Evolutionary conservation across 2,888 invertebrate species (phyloP).

Genomic region (Ormyrus labotus): DNA sequence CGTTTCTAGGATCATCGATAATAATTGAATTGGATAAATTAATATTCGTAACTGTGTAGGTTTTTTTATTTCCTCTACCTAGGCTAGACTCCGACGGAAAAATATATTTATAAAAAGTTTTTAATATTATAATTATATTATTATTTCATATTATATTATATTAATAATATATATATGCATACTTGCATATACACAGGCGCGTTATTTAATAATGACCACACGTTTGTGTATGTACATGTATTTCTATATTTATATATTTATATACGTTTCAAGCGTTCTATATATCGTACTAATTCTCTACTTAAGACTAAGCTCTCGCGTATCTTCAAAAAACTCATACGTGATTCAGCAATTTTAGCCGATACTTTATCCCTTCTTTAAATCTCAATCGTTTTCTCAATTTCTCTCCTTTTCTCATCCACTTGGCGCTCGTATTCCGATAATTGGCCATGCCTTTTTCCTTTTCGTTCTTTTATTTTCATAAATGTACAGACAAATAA

Average conservation of each 20-base stretch:
- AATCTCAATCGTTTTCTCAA: no score
- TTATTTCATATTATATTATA: conserved; percentile 55
- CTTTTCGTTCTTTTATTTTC: conserved; percentile 48
- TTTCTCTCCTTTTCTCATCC: conserved; percentile 10
- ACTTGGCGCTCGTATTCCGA: conserved; percentile 23
- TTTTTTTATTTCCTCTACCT: conserved; percentile 67
- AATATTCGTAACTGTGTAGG: conserved; percentile 73
- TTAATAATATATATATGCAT: conserved; percentile 49
- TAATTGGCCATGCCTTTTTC: conserved; percentile 27
- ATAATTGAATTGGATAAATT: conserved; percentile 70
- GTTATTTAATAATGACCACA: conserved; percentile 8
- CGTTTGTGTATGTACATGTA: conserved; percentile 18
- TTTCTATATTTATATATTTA: conserved; percentile 58
- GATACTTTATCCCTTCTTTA: not conserved
- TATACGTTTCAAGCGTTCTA: conserved; percentile 75
- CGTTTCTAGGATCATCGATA: conserved; percentile 59
- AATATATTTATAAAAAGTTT: conserved; percentile 76
- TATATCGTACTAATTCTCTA: conserved; percentile 62
- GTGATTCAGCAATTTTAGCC: conserved; percentile 47
- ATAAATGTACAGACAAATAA: conserved; percentile 64
- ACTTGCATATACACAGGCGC: conserved; percentile 24
- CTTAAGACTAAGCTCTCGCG: conserved; percentile 56
- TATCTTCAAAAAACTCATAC: conserved; percentile 52
- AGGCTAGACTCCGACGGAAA: conserved; percentile 76
- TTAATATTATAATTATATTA: conserved; percentile 70